Evolutionary conservation across 1,140 invertebrate genomes (phyloP).

Genomic region (Papilio dardanus): DNA sequence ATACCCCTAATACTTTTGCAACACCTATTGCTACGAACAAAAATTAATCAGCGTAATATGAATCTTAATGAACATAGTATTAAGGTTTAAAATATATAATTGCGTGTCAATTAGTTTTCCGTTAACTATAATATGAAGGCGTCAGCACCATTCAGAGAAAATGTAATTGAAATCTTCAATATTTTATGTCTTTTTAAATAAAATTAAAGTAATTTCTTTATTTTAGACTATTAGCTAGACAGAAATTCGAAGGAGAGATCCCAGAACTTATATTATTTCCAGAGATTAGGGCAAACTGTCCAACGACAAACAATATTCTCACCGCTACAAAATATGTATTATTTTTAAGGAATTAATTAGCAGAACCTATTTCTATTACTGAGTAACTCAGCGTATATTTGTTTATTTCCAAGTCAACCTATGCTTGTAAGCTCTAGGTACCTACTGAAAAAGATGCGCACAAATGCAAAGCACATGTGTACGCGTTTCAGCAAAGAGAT

Average conservation of each 20-base stretch:
- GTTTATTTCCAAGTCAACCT: not conserved
- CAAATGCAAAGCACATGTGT: constrained; percentile 7
- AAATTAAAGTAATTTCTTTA: not conserved
- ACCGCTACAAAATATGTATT: too few relatives aligned
- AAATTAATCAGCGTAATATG: not conserved
- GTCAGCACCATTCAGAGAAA: constrained; percentile 52
- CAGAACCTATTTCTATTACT: too few relatives aligned
- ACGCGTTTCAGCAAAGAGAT: constrained; percentile 10
- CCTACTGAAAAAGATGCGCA: not conserved
- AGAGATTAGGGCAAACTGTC: too few relatives aligned
- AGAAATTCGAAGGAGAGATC: too few relatives aligned
- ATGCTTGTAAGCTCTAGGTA: not conserved
- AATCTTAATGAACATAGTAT: constrained; percentile 25
- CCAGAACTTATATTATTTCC: too few relatives aligned
- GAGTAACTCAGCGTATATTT: not conserved
- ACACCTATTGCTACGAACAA: not conserved
- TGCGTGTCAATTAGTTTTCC: constrained; percentile 25
- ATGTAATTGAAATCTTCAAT: constrained; percentile 52
- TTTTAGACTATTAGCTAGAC: too few relatives aligned
- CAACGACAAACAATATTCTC: too few relatives aligned
- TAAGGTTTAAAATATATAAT: constrained; percentile 32
- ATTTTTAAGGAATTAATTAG: too few relatives aligned
- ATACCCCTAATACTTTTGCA: constrained; percentile 44
- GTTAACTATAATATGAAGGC: constrained; percentile 59
- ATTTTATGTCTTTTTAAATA: not conserved